Base-by-base conservation (phyloP, 2,797 vertebrate species). In the Pogonophryne albipinna region DNA sequence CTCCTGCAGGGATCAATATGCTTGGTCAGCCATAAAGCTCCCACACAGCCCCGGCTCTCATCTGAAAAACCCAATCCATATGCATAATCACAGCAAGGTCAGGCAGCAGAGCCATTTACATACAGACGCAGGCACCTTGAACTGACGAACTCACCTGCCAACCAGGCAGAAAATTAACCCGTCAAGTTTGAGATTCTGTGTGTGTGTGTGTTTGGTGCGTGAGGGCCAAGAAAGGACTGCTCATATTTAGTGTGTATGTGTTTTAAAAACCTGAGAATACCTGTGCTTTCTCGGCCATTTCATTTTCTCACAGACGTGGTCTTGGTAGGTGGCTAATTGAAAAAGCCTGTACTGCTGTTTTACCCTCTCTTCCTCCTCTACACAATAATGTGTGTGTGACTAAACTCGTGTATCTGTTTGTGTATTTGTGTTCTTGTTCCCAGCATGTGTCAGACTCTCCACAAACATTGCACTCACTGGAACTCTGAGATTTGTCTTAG, bases 251-350 rank as follows among this genome's bases (percentile, higher is more conserved):
- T 71, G 60, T 50, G 17, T 63, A 52, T 71, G 46, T 60, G 58
- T 51, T 31, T 52, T 15, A 49, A 13, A 56, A 76, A 46, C 49
- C 66, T 65, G 20, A 74, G 57, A 69, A 77, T 89, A 87, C 87
- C 89, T 91, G 77, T 79, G 69, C 63, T 83, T 79, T 74, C 77
- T 87, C 34, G 19, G 69, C 86, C 59, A 51, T 88, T 85, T 87
- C 53, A 65, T 81, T 89, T 72, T 65, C 78, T 86, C 89, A 91
- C 92, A 93, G 91, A 92, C 82, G 90, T 84, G 85, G 49, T 86
- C 91, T 75, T 93, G 67, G 92, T 77, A 88, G 91, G 89, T 85
- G 92, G 91, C 77, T 91, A 91, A 91, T 94, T 92, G 83, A 91
- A 93, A 92, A 87, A 78, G 63, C 53, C 78, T 49, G 16, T 64